Conservation (phyloP, 2,888 invertebrate genomes). For the Poecilobothrus nobilitatus region DNA sequence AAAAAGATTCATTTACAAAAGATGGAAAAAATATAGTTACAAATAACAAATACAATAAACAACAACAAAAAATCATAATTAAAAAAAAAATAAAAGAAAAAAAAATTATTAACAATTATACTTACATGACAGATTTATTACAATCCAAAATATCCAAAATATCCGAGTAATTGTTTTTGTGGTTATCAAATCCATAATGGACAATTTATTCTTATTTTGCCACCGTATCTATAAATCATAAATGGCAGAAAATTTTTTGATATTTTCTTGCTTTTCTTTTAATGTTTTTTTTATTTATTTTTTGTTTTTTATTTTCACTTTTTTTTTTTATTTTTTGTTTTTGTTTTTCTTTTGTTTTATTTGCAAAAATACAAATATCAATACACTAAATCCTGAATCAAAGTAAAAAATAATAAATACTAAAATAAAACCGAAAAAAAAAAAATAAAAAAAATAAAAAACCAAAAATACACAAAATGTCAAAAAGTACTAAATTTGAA, state of each 20-base stretch:
- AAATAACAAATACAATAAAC: no score
- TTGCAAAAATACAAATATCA: no score
- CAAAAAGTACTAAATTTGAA: no score
- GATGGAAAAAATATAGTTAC: no score
- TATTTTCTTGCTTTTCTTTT: neutral
- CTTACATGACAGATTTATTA: constrained; percentile 11
- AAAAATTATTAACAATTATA: constrained; percentile 1
- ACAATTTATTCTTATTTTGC: neutral
- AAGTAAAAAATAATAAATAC: no score
- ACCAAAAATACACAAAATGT: no score
- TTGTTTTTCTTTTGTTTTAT: neutral
- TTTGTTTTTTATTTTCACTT: neutral
- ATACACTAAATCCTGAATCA: no score
- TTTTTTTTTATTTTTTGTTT: neutral
- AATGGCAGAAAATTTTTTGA: neutral
- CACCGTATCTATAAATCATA: constrained; percentile 6
- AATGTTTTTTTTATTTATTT: neutral
- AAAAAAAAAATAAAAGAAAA: neutral
- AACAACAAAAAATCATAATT: neutral
- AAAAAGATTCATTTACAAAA: no score
- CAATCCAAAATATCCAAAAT: constrained; percentile 11
- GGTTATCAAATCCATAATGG: constrained; percentile 10
- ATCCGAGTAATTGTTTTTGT: constrained; percentile 9
- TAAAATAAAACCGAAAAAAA: no score
- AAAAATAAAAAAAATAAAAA: no score